Base-by-base conservation (phyloP, 2,113 vertebrate species). In the Cygnus buccinator region DNA sequence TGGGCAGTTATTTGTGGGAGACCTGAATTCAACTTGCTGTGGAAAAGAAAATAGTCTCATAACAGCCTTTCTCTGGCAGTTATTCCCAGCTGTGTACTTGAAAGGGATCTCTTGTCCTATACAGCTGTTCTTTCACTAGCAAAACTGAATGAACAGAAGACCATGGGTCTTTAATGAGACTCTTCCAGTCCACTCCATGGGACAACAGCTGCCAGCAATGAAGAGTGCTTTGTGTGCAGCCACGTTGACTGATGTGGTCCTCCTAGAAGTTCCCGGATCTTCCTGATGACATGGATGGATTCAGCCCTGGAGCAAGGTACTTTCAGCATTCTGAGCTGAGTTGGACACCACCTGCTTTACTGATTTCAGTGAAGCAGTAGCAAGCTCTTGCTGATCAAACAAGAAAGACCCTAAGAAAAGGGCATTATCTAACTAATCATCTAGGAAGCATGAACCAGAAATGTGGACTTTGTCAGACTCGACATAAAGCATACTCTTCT, bases 201-300 rank as follows among this genome's bases (percentile, higher is more conserved):
- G 52, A 74, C 6, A 90, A n/a, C 14, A 43, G 6, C 43, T 29
- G 33, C 29, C 76, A 7, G 37, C 76, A 35, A n/a, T 35, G 43
- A 84, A 28, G 19, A 74, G 7, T 10, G 7, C 6, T 68, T 74
- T 71, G 13, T 46, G 8, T 2, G 1, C 8, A 55, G 41, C 22
- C 0, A 0, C 14, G 43, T 84, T 3, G 2, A 2, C 13, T 48
- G 37, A 39, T 1, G 0, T 46, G 19, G 25, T 80, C 57, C 43
- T 65, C 10, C 48, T 52, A 57, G 52, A 84, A 90, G 65, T n/a
- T 8, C 13, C 13, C 37, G 59, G 22, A 29, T n/a, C 19, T 66
- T 82, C 37, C 31, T 20, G 37, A 22, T 3, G 19, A 22, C 31
- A 46, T 1, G 1, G 6, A 5, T 61, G 52, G 15, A 74, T 58